Conservation (phyloP, 2,797 vertebrate species). For the Leptodactylus fallax region DNA sequence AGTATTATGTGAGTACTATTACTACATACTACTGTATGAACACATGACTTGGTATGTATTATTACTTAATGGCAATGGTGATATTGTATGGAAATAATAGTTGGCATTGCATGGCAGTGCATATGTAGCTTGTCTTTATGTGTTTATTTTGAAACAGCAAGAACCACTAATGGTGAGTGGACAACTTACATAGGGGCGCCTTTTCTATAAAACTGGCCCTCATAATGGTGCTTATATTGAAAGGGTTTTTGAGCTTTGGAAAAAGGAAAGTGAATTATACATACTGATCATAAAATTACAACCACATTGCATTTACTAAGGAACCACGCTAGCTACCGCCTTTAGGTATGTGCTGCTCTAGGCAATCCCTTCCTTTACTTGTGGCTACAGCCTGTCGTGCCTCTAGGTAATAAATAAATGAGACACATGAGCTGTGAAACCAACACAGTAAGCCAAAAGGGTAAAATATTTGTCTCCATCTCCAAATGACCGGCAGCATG, state of each 20-base stretch:
- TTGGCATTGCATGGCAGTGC: not conserved
- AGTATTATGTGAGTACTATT: too few relatives aligned
- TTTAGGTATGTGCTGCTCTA: slow-evolving; percentile 25
- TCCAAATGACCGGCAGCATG: slow-evolving; percentile 40
- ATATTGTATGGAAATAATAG: not conserved
- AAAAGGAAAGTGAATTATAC: slow-evolving; percentile 9
- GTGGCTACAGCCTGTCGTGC: slow-evolving; percentile 15
- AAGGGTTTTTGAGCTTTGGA: not conserved
- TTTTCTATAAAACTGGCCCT: not conserved
- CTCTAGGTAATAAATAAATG: slow-evolving; percentile 46
- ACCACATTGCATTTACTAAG: not conserved
- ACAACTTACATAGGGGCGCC: not conserved
- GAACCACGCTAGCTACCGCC: not conserved
- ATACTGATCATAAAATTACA: slow-evolving; percentile 21
- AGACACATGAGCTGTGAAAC: slow-evolving; percentile 53
- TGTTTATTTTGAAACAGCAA: not conserved
- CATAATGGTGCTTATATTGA: not conserved
- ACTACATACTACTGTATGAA: too few relatives aligned
- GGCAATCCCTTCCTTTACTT: slow-evolving; percentile 28
- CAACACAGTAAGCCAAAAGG: slow-evolving; percentile 28
- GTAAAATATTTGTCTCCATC: slow-evolving; percentile 42
- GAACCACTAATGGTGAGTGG: not conserved
- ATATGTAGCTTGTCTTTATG: too few relatives aligned
- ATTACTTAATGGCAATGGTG: too few relatives aligned
- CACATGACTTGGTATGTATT: too few relatives aligned